Percentiles rank a stretch among this genome's conserved stretches.
phyloP scores from a whole-genome alignment of 2,797 vertebrate species.

The Pteronotus mesoamericanus region DNA sequence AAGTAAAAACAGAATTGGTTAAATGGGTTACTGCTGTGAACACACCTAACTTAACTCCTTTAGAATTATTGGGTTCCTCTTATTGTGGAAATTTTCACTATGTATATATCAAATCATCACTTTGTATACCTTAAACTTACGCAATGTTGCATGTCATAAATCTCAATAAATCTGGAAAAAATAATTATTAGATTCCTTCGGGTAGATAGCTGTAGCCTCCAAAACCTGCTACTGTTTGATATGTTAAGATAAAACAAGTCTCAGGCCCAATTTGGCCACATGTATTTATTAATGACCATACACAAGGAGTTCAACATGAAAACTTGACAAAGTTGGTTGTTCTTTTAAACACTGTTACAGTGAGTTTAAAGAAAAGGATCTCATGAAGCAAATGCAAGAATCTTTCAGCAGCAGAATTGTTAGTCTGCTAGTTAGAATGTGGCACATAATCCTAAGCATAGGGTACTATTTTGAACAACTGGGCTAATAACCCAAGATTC shows the following conservation, averaged over 20 bases:
- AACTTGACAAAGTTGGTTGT: not conserved
- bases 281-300: not conserved
- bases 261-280: not conserved
- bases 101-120: not conserved
- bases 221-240: not conserved
- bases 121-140: not conserved
- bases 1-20: slow-evolving; percentile 22
- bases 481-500: not conserved
- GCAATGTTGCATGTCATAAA: not conserved
- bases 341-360: not conserved
- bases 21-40: not conserved
- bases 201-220: not conserved
- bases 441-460: not conserved
- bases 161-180: not conserved
- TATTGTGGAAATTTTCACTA: not conserved
- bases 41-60: not conserved
- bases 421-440: not conserved
- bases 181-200: not conserved
- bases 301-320: not conserved
- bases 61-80: not conserved
- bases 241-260: not conserved
- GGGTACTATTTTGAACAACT: not conserved
- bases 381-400: not conserved
- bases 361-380: not conserved
- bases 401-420: not conserved